phyloP scores from a whole-genome alignment of 2,797 vertebrate species.

The Dendrocincla tyrannina region DNA sequence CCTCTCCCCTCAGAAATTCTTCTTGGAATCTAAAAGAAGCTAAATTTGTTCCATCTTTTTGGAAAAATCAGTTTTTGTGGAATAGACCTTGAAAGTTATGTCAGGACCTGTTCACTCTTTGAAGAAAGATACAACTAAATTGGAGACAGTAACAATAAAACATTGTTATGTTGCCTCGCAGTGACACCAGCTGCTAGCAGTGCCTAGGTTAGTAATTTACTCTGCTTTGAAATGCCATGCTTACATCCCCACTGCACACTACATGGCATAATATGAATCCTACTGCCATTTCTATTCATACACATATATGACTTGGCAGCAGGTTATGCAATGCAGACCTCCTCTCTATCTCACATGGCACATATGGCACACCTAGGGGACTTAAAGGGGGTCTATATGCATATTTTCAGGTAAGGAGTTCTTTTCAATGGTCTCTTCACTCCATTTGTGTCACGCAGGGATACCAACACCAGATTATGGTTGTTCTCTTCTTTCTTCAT shows the following conservation, averaged over 20 bases:
- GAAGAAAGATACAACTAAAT: background rate
- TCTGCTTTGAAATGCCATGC: background rate
- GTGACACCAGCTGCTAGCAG: background rate
- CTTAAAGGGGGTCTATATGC: background rate
- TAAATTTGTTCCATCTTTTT: background rate
- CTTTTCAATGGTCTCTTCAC: background rate
- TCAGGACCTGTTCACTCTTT: background rate
- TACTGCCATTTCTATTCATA: accelerated
- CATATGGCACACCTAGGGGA: background rate
- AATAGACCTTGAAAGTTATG: background rate
- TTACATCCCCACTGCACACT: background rate
- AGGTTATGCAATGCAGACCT: background rate
- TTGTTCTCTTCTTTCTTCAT: background rate
- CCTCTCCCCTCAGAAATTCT: background rate
- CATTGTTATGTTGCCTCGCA: background rate
- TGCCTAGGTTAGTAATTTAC: background rate
- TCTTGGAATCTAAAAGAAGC: background rate
- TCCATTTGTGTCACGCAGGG: background rate
- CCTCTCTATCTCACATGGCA: background rate
- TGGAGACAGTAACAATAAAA: background rate
- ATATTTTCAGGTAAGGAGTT: background rate
- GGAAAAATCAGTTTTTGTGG: background rate
- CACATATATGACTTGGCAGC: accelerated
- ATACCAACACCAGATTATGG: background rate
- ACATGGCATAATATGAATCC: accelerated